phyloP scores from a whole-genome alignment of 1,140 invertebrate genomes.

The Schmidtea mediterranea region DNA sequence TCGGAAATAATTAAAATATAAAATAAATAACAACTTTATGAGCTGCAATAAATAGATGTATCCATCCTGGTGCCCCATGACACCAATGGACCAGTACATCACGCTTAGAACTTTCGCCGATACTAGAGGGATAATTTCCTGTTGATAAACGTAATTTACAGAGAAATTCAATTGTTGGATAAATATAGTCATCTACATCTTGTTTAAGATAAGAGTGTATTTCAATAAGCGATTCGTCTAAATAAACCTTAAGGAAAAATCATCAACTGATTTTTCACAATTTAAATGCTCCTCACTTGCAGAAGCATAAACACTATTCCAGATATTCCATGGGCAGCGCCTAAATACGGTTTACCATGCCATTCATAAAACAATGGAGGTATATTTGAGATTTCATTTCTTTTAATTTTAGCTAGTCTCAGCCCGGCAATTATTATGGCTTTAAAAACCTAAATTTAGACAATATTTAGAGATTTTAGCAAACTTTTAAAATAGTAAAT shows the following conservation, averaged over 20 bases:
- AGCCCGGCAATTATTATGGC: slow-evolving; percentile 40
- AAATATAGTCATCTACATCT: slow-evolving; percentile 21
- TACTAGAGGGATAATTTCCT: slow-evolving; percentile 58
- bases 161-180: slow-evolving; percentile 40
- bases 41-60: slow-evolving; percentile 44
- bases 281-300: slow-evolving; percentile 30
- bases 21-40: slow-evolving; percentile 35
- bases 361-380: slow-evolving; percentile 50
- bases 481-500: too few relatives aligned
- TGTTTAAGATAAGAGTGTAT: too few relatives aligned
- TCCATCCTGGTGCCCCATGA: slow-evolving; percentile 64
- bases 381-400: slow-evolving; percentile 7
- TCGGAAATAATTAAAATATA: slow-evolving; percentile 6
- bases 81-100: slow-evolving; percentile 76
- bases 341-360: slow-evolving; percentile 59
- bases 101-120: slow-evolving; percentile 32
- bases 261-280: slow-evolving; percentile 23
- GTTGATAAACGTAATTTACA: slow-evolving; percentile 33
- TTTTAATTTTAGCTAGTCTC: slow-evolving; percentile 21
- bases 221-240: too few relatives aligned
- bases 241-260: slow-evolving; percentile 31
- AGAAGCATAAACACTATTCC: slow-evolving; percentile 56
- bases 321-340: slow-evolving; percentile 55
- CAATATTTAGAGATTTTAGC: too few relatives aligned
- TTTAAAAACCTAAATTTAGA: slow-evolving; percentile 37